Evolutionary conservation across 2,888 invertebrate species (phyloP).

Genomic region (Erannis defoliaria): DNA sequence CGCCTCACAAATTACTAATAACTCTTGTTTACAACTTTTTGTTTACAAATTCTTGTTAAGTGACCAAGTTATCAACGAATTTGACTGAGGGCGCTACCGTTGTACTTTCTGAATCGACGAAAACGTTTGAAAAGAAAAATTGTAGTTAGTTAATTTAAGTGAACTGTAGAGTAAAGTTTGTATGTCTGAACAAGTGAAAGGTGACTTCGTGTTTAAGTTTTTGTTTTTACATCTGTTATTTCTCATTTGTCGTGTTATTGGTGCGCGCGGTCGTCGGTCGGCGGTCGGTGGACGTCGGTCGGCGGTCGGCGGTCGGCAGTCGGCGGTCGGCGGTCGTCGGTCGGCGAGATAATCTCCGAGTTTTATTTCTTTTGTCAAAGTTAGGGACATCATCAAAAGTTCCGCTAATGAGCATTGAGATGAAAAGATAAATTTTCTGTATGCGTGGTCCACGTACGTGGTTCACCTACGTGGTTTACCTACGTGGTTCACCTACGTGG

Average conservation of each 20-base stretch:
- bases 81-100: neutral
- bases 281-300: too few relatives aligned
- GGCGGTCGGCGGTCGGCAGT: too few relatives aligned
- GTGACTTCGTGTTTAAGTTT: conserved; percentile 20
- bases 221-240: conserved; percentile 27
- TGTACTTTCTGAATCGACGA: neutral
- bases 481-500: too few relatives aligned
- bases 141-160: neutral
- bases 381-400: too few relatives aligned
- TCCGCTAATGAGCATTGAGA: too few relatives aligned
- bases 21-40: conserved; percentile 29
- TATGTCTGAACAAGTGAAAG: neutral
- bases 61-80: neutral
- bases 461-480: too few relatives aligned
- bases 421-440: too few relatives aligned
- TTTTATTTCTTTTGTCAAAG: too few relatives aligned
- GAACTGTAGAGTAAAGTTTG: neutral
- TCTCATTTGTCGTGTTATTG: conserved; percentile 11
- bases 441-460: too few relatives aligned
- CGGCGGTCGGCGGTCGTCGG: too few relatives aligned
- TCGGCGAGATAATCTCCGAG: too few relatives aligned
- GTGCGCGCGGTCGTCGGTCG: conserved; percentile 2
- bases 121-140: neutral
- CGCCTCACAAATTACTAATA: conserved; percentile 31
- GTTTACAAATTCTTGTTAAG: conserved; percentile 13